Evolutionary conservation across 53 echinoderm and acorn worm genomes (phyloP).

Genomic region (Pentamera pediparva): DNA sequence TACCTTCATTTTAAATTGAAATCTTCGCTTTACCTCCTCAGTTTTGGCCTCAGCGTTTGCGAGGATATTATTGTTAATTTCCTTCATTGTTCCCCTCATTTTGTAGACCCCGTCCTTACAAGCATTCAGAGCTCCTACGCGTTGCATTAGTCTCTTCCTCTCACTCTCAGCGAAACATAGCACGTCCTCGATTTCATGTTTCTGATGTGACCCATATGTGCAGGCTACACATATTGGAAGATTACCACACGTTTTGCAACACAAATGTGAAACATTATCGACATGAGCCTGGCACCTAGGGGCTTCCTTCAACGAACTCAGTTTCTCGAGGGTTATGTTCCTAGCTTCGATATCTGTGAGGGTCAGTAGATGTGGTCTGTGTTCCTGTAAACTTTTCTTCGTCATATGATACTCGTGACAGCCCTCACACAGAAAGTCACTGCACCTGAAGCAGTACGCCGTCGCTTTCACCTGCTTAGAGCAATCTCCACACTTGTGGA

Average conservation of each 20-base stretch:
- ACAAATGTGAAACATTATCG: not conserved
- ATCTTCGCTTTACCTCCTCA: too few relatives aligned
- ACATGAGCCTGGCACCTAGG: not conserved
- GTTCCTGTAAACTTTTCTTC: not conserved
- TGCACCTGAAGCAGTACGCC: conserved; percentile 18
- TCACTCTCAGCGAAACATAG: not conserved
- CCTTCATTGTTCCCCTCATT: not conserved
- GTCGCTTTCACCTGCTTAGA: not conserved
- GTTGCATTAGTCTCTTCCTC: not conserved
- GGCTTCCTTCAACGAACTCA: not conserved
- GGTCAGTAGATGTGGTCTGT: not conserved
- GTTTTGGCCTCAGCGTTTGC: not conserved
- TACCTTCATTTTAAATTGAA: too few relatives aligned
- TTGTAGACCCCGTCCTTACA: not conserved
- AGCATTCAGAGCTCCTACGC: not conserved
- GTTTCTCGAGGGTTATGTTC: not conserved
- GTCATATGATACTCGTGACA: conserved; percentile 3
- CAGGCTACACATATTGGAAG: not conserved
- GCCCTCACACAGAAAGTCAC: not conserved
- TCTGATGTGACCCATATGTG: not conserved
- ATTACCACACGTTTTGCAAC: not conserved
- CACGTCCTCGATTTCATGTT: not conserved
- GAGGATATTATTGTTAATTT: not conserved
- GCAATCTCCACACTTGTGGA: not conserved
- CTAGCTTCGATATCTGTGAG: not conserved